Conservation (phyloP, 2,113 vertebrate species). For the Mustela lutreola region DNA sequence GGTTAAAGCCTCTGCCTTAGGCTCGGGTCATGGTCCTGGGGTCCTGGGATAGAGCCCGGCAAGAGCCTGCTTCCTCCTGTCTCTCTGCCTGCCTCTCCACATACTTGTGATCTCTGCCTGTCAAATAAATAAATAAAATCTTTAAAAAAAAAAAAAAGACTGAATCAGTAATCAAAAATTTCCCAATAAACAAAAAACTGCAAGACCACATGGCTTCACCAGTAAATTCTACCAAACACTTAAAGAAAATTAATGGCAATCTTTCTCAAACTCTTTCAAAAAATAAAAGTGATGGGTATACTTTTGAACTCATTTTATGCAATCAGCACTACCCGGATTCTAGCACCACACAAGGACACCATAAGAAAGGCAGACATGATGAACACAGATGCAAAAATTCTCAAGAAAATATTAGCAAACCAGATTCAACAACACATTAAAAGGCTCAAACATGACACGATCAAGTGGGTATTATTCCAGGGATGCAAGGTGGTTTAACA, state of each 20-base stretch:
- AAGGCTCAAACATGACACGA: not conserved
- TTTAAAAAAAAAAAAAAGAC: not conserved
- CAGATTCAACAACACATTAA: not conserved
- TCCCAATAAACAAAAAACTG: not conserved
- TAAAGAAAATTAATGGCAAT: not conserved
- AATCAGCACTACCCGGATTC: not conserved
- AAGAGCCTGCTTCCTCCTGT: too few relatives aligned
- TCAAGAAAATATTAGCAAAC: not conserved
- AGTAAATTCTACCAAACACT: not conserved
- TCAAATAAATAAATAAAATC: too few relatives aligned
- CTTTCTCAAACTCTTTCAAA: not conserved
- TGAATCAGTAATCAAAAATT: not conserved
- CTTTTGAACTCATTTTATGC: not conserved
- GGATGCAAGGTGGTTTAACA: not conserved
- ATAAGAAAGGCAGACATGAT: not conserved
- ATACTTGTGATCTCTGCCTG: too few relatives aligned
- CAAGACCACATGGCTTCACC: not conserved
- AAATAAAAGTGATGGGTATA: not conserved
- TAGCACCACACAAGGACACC: not conserved
- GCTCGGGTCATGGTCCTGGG: too few relatives aligned
- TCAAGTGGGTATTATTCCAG: not conserved
- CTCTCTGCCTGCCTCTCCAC: too few relatives aligned
- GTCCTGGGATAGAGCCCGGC: too few relatives aligned
- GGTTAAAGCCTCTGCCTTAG: too few relatives aligned
- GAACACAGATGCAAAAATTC: not conserved